Evolutionary conservation across 2,888 invertebrate species (phyloP), one percentile per base, ranked within the genome.

Genomic region (Callinectes sapidus): DNA sequence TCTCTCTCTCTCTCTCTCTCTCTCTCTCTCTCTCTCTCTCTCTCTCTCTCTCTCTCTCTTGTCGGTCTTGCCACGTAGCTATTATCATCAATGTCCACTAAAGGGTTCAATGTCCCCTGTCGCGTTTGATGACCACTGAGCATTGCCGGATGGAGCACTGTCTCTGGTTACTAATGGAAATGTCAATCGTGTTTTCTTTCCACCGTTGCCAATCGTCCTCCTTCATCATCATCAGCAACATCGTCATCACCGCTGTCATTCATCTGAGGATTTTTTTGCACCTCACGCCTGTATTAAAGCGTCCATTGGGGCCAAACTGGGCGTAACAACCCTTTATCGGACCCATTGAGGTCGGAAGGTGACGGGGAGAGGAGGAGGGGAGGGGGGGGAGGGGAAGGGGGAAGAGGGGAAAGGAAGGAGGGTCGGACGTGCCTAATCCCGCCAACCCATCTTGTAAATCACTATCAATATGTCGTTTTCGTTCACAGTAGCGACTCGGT

Each of bases 371-470:
- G 35, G 81, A 32, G 32, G 81, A n/a, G n/a, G 81, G 13, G 2
- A 35, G 16, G 35, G 32, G 14, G 81, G 2, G 35, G 32, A 8
- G 35, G 81, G 5, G 81, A 81, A 35, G 81, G 32, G 35, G 81
- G 32, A 35, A 35, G 32, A 35, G 71, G 18, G 81, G 32, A 16
- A 16, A 16, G 35, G 81, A 35, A 35, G 32, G 81, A 81, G 14
- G 2, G 14, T 6, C 16, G 35, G 81, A 81, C 81, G 81, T 81
- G 81, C 81, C 81, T 81, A 81, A 81, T 81, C 81, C 81, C 81
- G 81, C 81, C 81, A 81, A 81, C 81, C 81, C 81, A 81, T 81
- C 81, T 81, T 81, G 81, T 81, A 81, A 81, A 35, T 81, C 81
- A 81, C 81, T 35, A 16, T 81, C 81, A 81, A 81, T 35, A 35